Evolutionary conservation across 2,113 vertebrate species (phyloP).

Genomic region (Hemiprocne comata): DNA sequence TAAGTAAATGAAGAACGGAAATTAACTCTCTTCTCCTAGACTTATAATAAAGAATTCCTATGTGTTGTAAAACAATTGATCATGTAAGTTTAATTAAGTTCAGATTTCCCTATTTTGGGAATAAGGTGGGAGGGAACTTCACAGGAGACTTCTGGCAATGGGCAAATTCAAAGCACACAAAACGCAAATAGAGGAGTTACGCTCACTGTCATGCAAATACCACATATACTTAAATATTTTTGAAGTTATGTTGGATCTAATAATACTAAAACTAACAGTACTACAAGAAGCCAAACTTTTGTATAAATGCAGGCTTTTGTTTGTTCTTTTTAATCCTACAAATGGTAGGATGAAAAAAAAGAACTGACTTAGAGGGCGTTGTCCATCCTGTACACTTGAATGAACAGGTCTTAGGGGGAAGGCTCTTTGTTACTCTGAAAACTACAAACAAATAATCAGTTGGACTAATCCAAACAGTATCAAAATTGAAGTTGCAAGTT

Average conservation of each 20-base stretch:
- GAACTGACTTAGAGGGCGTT: neutral
- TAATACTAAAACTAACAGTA: neutral
- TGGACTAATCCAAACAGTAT: neutral
- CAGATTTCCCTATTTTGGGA: neutral
- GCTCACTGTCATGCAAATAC: neutral
- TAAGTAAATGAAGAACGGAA: neutral
- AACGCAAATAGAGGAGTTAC: neutral
- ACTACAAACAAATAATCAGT: neutral
- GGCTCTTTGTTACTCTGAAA: neutral
- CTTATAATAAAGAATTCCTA: neutral
- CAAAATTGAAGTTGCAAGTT: neutral
- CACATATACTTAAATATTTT: neutral
- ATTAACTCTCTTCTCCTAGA: neutral
- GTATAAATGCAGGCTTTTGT: neutral
- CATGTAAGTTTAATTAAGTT: neutral
- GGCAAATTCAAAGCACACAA: neutral
- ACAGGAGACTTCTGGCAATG: neutral
- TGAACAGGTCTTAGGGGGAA: neutral
- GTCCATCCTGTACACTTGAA: neutral
- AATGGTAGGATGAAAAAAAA: neutral
- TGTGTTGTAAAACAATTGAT: neutral
- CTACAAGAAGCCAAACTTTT: neutral
- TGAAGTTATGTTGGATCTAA: neutral
- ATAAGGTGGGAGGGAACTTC: neutral
- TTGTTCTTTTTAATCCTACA: neutral